Evolutionary conservation across 2,888 invertebrate species (phyloP), one percentile per base, ranked within the genome.

Genomic region (Pyrochroa serraticornis): DNA sequence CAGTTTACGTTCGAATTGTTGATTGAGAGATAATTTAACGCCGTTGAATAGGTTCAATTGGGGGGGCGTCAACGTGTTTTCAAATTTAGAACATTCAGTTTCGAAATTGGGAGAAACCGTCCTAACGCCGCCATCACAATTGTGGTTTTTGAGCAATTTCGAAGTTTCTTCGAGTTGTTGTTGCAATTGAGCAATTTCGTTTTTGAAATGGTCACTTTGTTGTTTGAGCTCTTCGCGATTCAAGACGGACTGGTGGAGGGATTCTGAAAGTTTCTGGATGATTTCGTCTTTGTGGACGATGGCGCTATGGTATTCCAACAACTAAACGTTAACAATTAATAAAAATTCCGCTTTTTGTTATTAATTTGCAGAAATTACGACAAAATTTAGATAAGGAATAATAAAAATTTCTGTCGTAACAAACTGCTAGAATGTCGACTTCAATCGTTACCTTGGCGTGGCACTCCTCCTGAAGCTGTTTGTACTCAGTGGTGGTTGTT

Each of bases 281-380:
- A 89, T 77, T 68, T 84, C 83, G 73, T 91, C 89, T 70, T 91
- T 87, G 66, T 87, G 84, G 7, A 82, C 80, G 56, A 92, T 80
- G 67, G 88, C 88, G 68, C 82, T 83, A 76, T 90, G 88, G 76
- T 87, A 89, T 77, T 91, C 89, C 76, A 87, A 83, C 71, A 89
- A 82, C 90, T 91, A 79, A 74, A 83, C 83, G 73, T 41, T 37
- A 45, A 50, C 8, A 10, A 58, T 62, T 56, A 39, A 48, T n/a
- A n/a, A n/a, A n/a, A n/a, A n/a, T n/a, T n/a, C n/a, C n/a, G n/a
- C n/a, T n/a, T n/a, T n/a, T n/a, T n/a, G n/a, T n/a, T n/a, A n/a
- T n/a, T n/a, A n/a, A n/a, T n/a, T n/a, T n/a, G n/a, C n/a, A n/a
- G n/a, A n/a, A n/a, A n/a, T n/a, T n/a, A n/a, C n/a, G n/a, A n/a